A percentile compares a stretch with the other conserved stretches of the same genome.
These are phyloP conservation scores for Zaprionus capensis DNA, from an alignment of 1,140 invertebrate species.

Conservation along the genomic window DNA sequence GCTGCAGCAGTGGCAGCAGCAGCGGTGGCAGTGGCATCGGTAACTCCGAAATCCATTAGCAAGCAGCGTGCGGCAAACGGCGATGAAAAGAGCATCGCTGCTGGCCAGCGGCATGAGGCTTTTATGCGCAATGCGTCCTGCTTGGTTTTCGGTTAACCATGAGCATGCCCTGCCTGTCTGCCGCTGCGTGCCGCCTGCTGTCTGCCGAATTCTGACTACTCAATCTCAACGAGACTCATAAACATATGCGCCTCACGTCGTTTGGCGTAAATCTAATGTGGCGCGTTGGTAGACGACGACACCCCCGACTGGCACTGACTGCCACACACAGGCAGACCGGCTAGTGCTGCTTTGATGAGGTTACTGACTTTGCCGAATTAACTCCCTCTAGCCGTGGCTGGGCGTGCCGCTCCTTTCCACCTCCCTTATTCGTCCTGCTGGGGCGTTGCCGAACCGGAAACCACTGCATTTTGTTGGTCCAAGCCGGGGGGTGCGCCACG, in stretches of 20 bases:
- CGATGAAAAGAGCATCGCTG: constrained; percentile 23
- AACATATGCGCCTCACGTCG: constrained; percentile 84
- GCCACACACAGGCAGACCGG: constrained; percentile 36
- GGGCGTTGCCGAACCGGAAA: constrained; percentile 76
- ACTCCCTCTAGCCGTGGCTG: constrained; percentile 60
- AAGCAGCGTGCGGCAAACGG: constrained; percentile 72
- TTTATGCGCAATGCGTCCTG: constrained; percentile 81
- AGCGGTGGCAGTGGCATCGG: constrained; percentile 35
- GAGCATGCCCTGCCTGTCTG: constrained; percentile 59
- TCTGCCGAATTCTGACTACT: constrained; percentile 45
- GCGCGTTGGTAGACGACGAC: constrained; percentile 52
- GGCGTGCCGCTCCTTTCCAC: not conserved
- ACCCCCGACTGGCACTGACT: constrained; percentile 7
- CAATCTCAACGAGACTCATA: constrained; percentile 82
- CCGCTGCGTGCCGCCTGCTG: constrained; percentile 32
- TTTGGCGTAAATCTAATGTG: constrained; percentile 82
- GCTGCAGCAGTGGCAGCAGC: constrained; percentile 24
- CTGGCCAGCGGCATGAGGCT: constrained; percentile 52
- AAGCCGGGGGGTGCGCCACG: constrained; percentile 65
- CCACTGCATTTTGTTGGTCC: constrained; percentile 81
- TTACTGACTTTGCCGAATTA: constrained; percentile 83
- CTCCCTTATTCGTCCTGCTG: constrained; percentile 1
- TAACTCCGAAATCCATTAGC: constrained; percentile 78
- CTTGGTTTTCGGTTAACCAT: constrained; percentile 82
- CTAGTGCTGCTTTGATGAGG: constrained; percentile 79